Conservation (phyloP, 2,888 invertebrate species). For the Neria commutata region DNA sequence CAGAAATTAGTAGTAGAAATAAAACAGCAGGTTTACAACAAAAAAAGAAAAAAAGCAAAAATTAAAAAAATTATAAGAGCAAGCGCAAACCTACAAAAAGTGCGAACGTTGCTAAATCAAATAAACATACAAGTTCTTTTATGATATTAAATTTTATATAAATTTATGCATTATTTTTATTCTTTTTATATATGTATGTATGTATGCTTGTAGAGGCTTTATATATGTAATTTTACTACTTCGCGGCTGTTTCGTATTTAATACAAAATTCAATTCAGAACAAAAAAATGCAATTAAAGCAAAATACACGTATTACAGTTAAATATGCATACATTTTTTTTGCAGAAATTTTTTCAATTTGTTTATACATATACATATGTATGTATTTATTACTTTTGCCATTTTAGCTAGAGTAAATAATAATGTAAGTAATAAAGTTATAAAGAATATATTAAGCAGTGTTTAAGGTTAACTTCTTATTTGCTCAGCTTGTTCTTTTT, state of each 20-base stretch:
- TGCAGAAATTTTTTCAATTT: neutral
- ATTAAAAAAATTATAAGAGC: no score
- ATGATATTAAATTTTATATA: no score
- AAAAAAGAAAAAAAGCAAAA: no score
- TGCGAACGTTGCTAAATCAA: no score
- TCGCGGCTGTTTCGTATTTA: neutral
- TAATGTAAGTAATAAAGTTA: neutral
- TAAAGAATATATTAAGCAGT: conserved; percentile 2
- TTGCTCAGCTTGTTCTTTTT: neutral
- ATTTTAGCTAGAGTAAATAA: conserved; percentile 4
- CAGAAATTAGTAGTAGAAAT: no score
- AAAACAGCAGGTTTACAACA: no score
- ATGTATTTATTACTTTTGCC: neutral
- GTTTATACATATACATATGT: neutral
- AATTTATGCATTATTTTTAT: neutral
- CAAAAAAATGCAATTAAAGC: no score
- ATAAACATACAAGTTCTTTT: no score
- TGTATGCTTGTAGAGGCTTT: neutral
- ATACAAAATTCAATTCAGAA: neutral
- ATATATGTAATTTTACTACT: neutral
- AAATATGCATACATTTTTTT: conserved; percentile 3
- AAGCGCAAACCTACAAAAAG: no score
- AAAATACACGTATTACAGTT: neutral
- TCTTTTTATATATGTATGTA: conserved; percentile 1
- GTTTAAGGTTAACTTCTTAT: neutral